Percentiles rank a stretch among this genome's conserved stretches.
Evolutionary conservation across 2,888 invertebrate species (phyloP).

Genomic region (Crematogaster levior): DNA sequence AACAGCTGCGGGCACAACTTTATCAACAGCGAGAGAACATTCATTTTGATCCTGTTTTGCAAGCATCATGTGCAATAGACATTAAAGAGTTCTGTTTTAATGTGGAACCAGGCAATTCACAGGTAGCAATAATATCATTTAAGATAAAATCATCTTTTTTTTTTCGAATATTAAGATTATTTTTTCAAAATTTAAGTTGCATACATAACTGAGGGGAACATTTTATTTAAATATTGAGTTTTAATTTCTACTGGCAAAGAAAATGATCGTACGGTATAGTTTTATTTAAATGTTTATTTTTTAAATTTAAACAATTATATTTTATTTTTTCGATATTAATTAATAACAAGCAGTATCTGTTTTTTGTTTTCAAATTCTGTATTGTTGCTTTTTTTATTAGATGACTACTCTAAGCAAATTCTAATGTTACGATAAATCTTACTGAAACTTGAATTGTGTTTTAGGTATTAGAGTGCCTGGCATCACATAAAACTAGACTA

Average conservation of each 20-base stretch:
- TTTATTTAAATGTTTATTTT: neutral
- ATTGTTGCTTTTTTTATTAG: neutral
- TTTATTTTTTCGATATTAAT: conserved; percentile 9
- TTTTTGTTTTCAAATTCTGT: conserved; percentile 30
- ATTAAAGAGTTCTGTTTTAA: conserved; percentile 91
- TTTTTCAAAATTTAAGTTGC: neutral
- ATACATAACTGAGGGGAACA: neutral
- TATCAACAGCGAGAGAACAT: conserved; percentile 97
- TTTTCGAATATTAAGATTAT: too few species aligned
- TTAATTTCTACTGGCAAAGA: too few species aligned
- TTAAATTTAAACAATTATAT: conserved; percentile 28
- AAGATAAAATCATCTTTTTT: conserved; percentile 13
- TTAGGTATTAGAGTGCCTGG: conserved; percentile 93
- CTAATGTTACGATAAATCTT: neutral
- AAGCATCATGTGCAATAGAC: conserved; percentile 93
- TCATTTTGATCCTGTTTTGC: conserved; percentile 93
- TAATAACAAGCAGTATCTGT: conserved; percentile 44
- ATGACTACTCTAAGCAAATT: neutral
- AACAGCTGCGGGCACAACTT: conserved; percentile 95
- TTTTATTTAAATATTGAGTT: neutral
- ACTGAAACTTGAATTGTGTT: conserved; percentile 68
- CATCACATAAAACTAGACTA: conserved; percentile 87
- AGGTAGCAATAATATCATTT: conserved; percentile 81
- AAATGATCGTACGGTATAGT: too few species aligned
- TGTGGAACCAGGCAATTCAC: conserved; percentile 89